Conservation (phyloP, 2,113 vertebrate genomes). For the Mustelus asterias region DNA sequence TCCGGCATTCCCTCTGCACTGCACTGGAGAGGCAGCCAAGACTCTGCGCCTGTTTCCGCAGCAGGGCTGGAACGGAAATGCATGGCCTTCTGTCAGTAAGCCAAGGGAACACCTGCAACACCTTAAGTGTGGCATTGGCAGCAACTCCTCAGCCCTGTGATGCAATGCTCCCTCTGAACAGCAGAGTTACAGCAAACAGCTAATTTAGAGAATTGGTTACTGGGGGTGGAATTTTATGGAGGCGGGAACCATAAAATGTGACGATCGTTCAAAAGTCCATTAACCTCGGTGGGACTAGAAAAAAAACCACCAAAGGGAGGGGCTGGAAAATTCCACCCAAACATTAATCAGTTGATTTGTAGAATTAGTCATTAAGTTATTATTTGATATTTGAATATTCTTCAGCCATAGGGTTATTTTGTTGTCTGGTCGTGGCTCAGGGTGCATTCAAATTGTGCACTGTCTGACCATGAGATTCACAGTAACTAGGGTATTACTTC, state of each 20-base stretch:
- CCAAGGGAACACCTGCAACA: not conserved
- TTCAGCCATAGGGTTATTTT: not conserved
- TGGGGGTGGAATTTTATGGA: too few species aligned
- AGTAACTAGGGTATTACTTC: not conserved
- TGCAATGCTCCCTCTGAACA: not conserved
- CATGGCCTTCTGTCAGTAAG: not conserved
- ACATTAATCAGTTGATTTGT: too few species aligned
- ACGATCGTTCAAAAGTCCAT: too few species aligned
- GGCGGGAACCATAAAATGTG: too few species aligned
- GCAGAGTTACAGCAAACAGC: not conserved
- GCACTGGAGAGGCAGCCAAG: too few species aligned
- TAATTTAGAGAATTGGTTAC: not conserved
- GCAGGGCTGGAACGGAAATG: not conserved
- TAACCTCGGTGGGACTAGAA: too few species aligned
- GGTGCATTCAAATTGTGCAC: not conserved
- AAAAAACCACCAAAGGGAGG: too few species aligned
- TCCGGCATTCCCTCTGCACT: too few species aligned
- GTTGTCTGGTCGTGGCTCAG: not conserved
- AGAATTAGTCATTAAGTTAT: not conserved
- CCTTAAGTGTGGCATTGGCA: not conserved
- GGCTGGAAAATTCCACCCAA: too few species aligned
- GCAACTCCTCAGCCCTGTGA: not conserved
- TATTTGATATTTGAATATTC: not conserved
- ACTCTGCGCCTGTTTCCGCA: too few species aligned
- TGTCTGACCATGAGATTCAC: not conserved